phyloP scores from a whole-genome alignment of 2,113 vertebrate species.

The Prinia subflava region DNA sequence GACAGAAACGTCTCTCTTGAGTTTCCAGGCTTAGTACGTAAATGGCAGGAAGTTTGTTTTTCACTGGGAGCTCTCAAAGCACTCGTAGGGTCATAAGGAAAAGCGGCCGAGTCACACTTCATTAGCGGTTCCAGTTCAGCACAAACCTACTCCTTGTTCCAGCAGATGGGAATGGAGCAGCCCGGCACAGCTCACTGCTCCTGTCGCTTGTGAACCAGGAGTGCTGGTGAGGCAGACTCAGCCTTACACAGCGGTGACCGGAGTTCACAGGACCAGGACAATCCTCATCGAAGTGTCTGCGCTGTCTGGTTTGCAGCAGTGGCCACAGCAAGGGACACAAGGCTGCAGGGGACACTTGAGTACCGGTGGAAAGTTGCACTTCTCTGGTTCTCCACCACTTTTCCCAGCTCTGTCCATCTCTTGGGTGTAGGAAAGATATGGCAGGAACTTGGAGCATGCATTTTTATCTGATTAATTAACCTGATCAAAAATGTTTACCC shows the following conservation, averaged over 20 bases:
- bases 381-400: background rate
- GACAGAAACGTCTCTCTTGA: constrained; percentile 1
- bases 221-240: background rate
- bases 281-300: background rate
- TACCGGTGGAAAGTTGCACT: background rate
- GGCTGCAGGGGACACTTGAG: background rate
- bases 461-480: background rate
- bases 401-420: background rate
- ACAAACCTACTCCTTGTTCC: constrained; percentile 11
- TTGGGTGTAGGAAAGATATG: background rate
- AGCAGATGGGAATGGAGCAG: background rate
- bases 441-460: background rate
- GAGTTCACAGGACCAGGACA: background rate
- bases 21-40: constrained; percentile 5
- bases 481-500: background rate
- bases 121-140: constrained; percentile 23
- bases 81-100: background rate
- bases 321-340: background rate
- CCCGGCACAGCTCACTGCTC: background rate
- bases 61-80: constrained; percentile 34
- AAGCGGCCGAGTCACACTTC: constrained; percentile 38
- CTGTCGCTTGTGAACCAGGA: background rate
- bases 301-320: background rate
- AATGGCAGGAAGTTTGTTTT: constrained; percentile 47
- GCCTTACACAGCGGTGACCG: too few relatives aligned